Evolutionary conservation across 2,888 invertebrate species (phyloP), one percentile per base, ranked within the genome.

Genomic region (Lycaena phlaeas): DNA sequence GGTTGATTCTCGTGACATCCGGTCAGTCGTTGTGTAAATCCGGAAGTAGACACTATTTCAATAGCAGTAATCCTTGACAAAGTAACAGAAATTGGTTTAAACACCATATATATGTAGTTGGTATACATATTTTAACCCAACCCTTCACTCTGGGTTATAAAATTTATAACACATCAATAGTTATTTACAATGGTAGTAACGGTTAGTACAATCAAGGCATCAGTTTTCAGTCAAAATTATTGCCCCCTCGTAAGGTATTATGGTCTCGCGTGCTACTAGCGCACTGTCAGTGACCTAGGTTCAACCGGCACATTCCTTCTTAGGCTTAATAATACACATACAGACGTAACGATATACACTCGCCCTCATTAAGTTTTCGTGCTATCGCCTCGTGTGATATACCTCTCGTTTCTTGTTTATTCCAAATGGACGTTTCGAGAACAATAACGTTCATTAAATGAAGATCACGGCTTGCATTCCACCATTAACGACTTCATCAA

Each of bases 301-400:
- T 67, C 64, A 68, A 62, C 56, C 62, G 55, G 61, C 56, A 56
- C 77, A 78, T 79, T 79, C 82, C 82, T 75, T 78, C 75, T 78
- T 72, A 59, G 75, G 75, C 71, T 64, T 81, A 81, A 81, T 81
- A 81, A 79, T 77, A 81, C 78, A 81, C 77, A 72, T 72, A 68
- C 56, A 59, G 56, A 53, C 71, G 65, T 74, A 77, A 76, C 77
- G 72, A 82, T 73, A 73, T 59, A 51, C 60, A 59, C 61, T 66
- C 64, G 62, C 63, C 64, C 73, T 79, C 74, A 81, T 81, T 81
- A 82, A 64, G 67, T 67, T 41, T 30, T 42, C 41, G 26, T 22
- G 31, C 17, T 40, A 27, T 40, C 38, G 28, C 12, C 26, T 28
- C 27, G 14, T 11, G 34, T 34, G 18, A 7, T 7, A 22, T 34